These are phyloP conservation scores for Tenthredo notha DNA, from an alignment of 2,888 invertebrate genomes.

Conservation along the genomic window DNA sequence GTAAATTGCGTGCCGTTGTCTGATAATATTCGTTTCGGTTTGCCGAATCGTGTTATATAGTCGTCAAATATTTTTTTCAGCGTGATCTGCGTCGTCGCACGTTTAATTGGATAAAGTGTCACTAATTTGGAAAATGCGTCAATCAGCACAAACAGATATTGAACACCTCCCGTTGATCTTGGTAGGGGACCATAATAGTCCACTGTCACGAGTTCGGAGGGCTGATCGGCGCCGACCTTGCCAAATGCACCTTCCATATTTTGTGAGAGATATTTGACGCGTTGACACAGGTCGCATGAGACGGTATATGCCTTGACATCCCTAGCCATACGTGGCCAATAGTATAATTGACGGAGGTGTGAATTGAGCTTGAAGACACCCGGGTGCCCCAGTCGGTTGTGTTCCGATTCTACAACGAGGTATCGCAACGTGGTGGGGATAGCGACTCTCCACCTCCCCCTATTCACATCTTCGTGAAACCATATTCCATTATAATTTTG, in stretches of 20 bases:
- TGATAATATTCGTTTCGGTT: slow-evolving; percentile 49
- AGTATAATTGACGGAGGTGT: slow-evolving; percentile 41
- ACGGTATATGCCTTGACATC: too few species aligned
- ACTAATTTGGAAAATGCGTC: slow-evolving; percentile 56
- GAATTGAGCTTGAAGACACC: slow-evolving; percentile 57
- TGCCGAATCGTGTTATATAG: slow-evolving; percentile 48
- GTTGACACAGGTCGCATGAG: too few species aligned
- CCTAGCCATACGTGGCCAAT: too few species aligned
- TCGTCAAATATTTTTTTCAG: slow-evolving; percentile 52
- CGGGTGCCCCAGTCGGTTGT: slow-evolving; percentile 55
- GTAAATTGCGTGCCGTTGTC: slow-evolving; percentile 59
- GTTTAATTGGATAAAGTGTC: slow-evolving; percentile 54
- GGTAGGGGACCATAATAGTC: slow-evolving; percentile 58
- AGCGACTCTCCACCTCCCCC: slow-evolving; percentile 51
- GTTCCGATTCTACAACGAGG: slow-evolving; percentile 36
- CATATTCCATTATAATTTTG: slow-evolving; percentile 51
- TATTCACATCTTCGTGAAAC: slow-evolving; percentile 47
- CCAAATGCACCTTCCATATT: slow-evolving; percentile 50
- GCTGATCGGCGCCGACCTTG: slow-evolving; percentile 34
- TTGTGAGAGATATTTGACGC: slow-evolving; percentile 49
- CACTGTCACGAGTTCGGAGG: slow-evolving; percentile 52
- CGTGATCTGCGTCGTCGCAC: slow-evolving; percentile 46
- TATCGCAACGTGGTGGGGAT: slow-evolving; percentile 34
- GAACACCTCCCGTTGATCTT: slow-evolving; percentile 51
- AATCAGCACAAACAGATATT: slow-evolving; percentile 55